These are phyloP conservation scores for Rhombomys opimus DNA, from an alignment of 2,113 vertebrate genomes.

Conservation along the genomic window DNA sequence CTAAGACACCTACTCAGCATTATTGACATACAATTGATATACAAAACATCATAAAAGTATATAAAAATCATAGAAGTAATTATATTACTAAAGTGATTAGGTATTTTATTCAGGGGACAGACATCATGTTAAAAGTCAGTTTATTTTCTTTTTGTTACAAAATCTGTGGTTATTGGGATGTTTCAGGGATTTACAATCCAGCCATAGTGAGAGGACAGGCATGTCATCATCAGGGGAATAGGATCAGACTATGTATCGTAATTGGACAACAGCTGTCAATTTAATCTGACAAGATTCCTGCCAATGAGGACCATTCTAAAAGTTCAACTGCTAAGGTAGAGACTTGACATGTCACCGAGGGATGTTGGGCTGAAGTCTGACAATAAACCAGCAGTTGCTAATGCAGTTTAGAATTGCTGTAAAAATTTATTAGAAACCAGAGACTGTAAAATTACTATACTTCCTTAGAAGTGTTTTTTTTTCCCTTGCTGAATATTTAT, in stretches of 20 bases:
- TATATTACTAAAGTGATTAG: slow-evolving; percentile 43
- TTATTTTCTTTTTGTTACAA: slow-evolving; percentile 41
- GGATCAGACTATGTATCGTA: slow-evolving; percentile 80
- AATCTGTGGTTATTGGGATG: slow-evolving; percentile 52
- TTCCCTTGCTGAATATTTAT: slow-evolving; percentile 85
- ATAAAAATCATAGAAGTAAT: not conserved
- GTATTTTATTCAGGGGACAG: slow-evolving; percentile 33
- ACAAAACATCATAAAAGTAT: not conserved
- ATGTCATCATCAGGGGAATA: slow-evolving; percentile 74
- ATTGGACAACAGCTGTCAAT: slow-evolving; percentile 86
- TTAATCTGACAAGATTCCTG: slow-evolving; percentile 86
- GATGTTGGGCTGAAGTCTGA: slow-evolving; percentile 81
- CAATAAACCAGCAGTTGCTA: slow-evolving; percentile 86
- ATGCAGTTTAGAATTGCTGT: slow-evolving; percentile 85
- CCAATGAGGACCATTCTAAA: slow-evolving; percentile 84
- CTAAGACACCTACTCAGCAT: not conserved
- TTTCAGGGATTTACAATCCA: slow-evolving; percentile 63
- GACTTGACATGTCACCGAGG: slow-evolving; percentile 84
- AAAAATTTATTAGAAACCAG: slow-evolving; percentile 89
- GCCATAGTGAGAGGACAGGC: slow-evolving; percentile 70
- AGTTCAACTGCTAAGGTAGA: slow-evolving; percentile 79
- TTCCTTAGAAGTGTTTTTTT: slow-evolving; percentile 83
- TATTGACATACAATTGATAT: not conserved
- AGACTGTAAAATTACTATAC: slow-evolving; percentile 87
- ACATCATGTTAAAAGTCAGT: slow-evolving; percentile 39